A percentile compares a stretch with the other conserved stretches of the same genome.
phyloP scores from a whole-genome alignment of 2,888 invertebrate genomes.

The Deroplatys truncata region DNA sequence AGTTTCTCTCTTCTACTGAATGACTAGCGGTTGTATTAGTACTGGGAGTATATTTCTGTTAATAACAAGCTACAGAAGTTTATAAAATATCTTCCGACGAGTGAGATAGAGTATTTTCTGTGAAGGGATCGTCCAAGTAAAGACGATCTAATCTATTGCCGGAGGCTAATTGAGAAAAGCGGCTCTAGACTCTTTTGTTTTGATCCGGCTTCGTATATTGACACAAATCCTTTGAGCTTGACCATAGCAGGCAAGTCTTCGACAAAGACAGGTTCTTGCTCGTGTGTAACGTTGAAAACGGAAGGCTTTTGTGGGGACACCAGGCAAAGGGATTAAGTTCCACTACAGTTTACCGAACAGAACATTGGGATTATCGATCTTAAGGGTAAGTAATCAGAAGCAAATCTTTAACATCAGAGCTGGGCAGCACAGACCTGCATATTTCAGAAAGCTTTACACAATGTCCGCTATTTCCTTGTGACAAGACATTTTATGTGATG shows the following conservation, averaged over 20 bases:
- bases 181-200: not conserved
- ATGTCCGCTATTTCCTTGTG: no score
- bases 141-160: not conserved
- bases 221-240: constrained; percentile 1
- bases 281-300: not conserved
- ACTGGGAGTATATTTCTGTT: not conserved
- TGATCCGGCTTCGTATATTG: not conserved
- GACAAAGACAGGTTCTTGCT: not conserved
- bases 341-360: not conserved
- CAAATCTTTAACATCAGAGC: not conserved
- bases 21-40: not conserved
- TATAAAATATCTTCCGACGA: not conserved
- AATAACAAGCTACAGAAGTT: not conserved
- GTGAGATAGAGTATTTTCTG: not conserved
- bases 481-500: no score
- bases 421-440: not conserved
- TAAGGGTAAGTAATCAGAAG: not conserved
- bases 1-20: not conserved
- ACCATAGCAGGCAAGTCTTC: not conserved
- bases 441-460: no score
- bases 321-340: not conserved
- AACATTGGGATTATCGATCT: not conserved
- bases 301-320: not conserved
- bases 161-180: constrained; percentile 6
- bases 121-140: not conserved